Base-by-base conservation (phyloP, 2,113 vertebrate species). In the Dipodomys stephensi region DNA sequence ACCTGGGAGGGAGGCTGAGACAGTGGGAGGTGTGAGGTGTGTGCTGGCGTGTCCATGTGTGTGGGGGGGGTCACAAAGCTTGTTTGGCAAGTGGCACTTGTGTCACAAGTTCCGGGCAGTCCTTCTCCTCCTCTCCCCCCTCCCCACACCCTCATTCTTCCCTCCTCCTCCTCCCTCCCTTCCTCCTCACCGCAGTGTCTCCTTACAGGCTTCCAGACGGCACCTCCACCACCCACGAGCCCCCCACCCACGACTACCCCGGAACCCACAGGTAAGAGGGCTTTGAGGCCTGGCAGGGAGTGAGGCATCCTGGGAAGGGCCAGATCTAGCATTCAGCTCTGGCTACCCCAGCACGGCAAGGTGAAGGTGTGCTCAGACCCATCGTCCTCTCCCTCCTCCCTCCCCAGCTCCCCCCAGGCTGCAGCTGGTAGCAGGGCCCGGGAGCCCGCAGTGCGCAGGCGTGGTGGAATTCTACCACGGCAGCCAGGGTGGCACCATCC, bases 381-480 rank as follows among this genome's bases (percentile, higher is more conserved):
- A 7, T 27, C 27, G 28, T 11, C 27, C 28, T 8, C 12, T 28
- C 13, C 0, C 1, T 7, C 9, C 0, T 0, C 6, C 65, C 30
- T 13, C 0, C 95, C 0, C 95, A 98, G 98, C 91, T 4, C 79
- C 93, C 0, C 39, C 97, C 30, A 72, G 95, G 96, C 46, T 97
- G 78, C 90, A 35, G 85, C 95, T 98, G 92, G 96, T 95, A 94
- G 92, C 95, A 0, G 90, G 91, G 16, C 73, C 91, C 0, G 18
- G 72, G 16, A 79, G 80, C 12, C 93, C 90, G 2, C 53, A 9
- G 27, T 98, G 98, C 23, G 96, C 97, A 0, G 97, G 98, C 1
- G 62, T 95, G 25, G 90, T 98, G 91, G 95, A 97, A 82, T 96
- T 97, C 94, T 96, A 98, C 84, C 73, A 9, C 0, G 88, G 88